Conservation (phyloP, 2,113 vertebrate species). For the Gallinago paraguaiae region DNA sequence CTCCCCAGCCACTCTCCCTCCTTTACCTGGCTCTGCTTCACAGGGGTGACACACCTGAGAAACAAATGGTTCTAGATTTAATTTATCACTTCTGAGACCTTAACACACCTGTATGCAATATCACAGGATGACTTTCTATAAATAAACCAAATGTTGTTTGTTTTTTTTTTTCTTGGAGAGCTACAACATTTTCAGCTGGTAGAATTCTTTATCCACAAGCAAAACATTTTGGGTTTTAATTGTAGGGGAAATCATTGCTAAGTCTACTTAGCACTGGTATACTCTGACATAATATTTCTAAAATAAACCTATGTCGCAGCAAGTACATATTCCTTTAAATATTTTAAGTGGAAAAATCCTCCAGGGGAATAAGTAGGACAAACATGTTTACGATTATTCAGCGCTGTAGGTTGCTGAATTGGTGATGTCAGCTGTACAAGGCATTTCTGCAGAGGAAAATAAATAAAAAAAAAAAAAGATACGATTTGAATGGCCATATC, state of each 20-base stretch:
- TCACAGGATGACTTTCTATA: background rate
- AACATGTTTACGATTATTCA: conserved; percentile 61
- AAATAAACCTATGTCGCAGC: background rate
- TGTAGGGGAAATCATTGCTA: background rate
- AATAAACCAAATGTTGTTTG: background rate
- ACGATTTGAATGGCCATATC: background rate
- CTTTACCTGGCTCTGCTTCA: background rate
- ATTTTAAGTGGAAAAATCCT: conserved; percentile 37
- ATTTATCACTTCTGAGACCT: background rate
- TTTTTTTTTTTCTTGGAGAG: background rate
- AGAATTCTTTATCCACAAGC: background rate
- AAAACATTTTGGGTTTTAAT: background rate
- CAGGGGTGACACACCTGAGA: background rate
- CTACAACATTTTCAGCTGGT: background rate
- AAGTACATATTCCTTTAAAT: conserved; percentile 33
- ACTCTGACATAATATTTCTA: background rate
- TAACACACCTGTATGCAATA: background rate
- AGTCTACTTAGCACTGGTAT: background rate
- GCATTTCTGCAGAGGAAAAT: background rate
- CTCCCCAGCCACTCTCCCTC: background rate
- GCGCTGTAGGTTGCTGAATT: conserved; percentile 2
- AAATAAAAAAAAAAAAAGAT: background rate
- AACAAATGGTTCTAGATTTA: background rate
- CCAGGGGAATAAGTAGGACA: conserved; percentile 58
- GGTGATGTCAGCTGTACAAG: conserved; percentile 8